Evolutionary conservation across 2,113 vertebrate species (phyloP), one percentile per base, ranked within the genome.

Genomic region (Xenopus tropicalis): DNA sequence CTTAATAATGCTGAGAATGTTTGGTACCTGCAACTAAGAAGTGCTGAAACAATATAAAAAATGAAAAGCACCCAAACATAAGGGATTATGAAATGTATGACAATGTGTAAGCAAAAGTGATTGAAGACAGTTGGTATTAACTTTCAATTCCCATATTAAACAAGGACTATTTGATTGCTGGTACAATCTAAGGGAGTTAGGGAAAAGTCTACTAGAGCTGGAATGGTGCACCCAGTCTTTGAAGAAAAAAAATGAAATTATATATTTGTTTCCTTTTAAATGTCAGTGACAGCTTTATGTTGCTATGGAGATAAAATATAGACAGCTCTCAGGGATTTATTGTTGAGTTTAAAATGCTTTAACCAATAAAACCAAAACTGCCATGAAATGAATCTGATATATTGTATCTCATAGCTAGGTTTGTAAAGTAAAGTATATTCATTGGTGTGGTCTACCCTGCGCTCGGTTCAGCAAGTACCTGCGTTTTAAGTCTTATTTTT

Each of bases 231-330:
- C 14, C 42, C 46, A 52, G 46, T 69, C 73, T 59, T 69, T 54
- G 66, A 74, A 21, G 16, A 14, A 59, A 59, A 59, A 59, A 67
- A 51, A 25, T 51, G 19, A 37, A 58, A 74, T 61, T 3, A 66
- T 52, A 63, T 54, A 46, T 66, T 63, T 69, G 72, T 75, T 46
- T 69, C 42, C 19, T 51, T 51, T 20, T 24, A 51, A 69, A 63
- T 62, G 20, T 24, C 72, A 22, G 44, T 69, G 72, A 62, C 72
- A 56, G 66, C 14, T 63, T 16, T 12, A 63, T n/a, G 73, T 76
- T 76, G 58, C 73, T 62, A 76, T 76, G 66, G 66, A 63, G 66
- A 69, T 76, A 62, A 63, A 69, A 54, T 63, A 76, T 44, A 25
- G 73, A 76, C 73, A 54, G 66, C 58, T 54, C 46, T 20, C 14